Base-by-base conservation (phyloP, 2,113 vertebrate species). In the Chlorodrepanis virens region DNA sequence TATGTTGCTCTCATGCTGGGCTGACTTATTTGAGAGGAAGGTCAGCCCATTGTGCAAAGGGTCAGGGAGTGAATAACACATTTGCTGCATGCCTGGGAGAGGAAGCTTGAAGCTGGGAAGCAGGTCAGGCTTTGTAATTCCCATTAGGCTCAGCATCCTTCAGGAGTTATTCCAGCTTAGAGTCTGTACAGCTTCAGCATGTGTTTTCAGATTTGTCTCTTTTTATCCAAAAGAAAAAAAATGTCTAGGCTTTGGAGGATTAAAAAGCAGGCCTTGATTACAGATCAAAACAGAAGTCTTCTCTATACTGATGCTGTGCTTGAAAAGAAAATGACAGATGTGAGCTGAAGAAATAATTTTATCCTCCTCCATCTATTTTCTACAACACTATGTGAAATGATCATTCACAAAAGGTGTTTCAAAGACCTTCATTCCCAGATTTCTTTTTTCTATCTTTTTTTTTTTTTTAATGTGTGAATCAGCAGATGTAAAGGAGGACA, bases 1-100 rank as follows among this genome's bases (percentile, higher is more conserved):
- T 89, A 71, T 87, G 57, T 81, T 96, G 40, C 44, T 94, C 57
- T 91, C 65, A 79, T 45, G 40, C 47, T 87, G 64, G 67, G 68
- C 37, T 96, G 86, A 96, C 83, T 84, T 88, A 52, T 91, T 29
- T 82, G 37, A 87, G 49, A 14, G 33, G 87, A 89, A 92, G 89
- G 60, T 91, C 94, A 94, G 76, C 44, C 72, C 61, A 87, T 25
- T 87, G 61, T 94, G 76, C 72, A 79, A 90, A 81, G 60, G 57
- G 52, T 57, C 64, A 78, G 16, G 11, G 57, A 93, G 80, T 33
- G 49, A 92, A 65, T 42, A 94, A 85, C 64, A 90, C 64, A 68
- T 94, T 90, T 89, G 31, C 44, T 71, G 56, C 25, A 10, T 69
- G 63, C 59, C 68, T 94, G 65, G 53, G 60, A 93, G 89, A 93